These are phyloP conservation scores for Conus betulinus DNA, from an alignment of 1,140 invertebrate species.

Conservation along the genomic window DNA sequence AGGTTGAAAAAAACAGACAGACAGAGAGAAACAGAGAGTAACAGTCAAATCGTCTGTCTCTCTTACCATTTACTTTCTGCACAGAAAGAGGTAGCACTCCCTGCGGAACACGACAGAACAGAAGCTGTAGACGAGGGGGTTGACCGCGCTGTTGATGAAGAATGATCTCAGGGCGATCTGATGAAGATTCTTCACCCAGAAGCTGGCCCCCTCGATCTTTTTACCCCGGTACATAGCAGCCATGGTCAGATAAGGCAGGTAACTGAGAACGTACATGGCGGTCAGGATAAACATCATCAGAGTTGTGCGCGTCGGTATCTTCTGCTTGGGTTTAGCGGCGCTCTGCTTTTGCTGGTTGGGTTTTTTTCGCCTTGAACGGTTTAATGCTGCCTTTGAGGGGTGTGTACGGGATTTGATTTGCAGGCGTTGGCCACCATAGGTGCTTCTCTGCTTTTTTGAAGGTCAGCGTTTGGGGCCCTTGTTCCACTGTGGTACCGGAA, in stretches of 20 bases:
- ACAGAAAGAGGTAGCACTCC: background rate
- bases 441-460: background rate
- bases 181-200: background rate
- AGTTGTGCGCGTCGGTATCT: conserved; percentile 46
- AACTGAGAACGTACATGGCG: conserved; percentile 63
- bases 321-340: background rate
- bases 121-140: conserved; percentile 25
- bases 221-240: background rate
- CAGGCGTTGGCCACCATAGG: no score
- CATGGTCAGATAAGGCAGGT: conserved; percentile 63
- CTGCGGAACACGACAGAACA: background rate
- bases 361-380: background rate
- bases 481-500: background rate
- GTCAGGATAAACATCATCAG: conserved; percentile 66
- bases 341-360: no score
- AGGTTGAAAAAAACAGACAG: no score
- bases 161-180: background rate
- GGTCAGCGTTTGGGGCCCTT: background rate
- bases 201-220: background rate
- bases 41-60: no score
- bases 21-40: no score
- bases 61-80: background rate
- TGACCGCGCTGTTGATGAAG: conserved; percentile 16
- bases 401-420: no score
- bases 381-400: background rate